phyloP scores from a whole-genome alignment of 2,888 invertebrate genomes.

The Cynaeus angustus region DNA sequence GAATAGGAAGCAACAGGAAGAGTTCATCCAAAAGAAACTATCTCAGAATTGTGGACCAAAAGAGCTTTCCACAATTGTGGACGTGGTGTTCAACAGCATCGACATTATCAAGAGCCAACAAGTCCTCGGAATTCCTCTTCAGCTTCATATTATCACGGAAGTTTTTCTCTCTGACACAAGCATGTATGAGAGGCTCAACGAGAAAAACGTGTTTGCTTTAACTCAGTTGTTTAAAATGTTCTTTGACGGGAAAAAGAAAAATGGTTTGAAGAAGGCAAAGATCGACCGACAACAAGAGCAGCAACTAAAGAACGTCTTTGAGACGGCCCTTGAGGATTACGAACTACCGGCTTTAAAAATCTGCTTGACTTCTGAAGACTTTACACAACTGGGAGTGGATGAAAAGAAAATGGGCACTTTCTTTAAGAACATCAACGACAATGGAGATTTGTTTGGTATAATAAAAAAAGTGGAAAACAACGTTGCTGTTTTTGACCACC shows the following conservation, averaged over 20 bases:
- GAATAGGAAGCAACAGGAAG: not conserved
- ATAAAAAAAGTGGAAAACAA: not conserved
- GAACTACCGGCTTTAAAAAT: not conserved
- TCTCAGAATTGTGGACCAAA: not conserved
- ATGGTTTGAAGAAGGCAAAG: not conserved
- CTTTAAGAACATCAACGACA: not conserved
- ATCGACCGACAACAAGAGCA: not conserved
- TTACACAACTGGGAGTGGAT: not conserved
- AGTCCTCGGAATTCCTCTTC: conserved; percentile 6
- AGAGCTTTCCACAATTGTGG: not conserved
- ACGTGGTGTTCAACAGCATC: not conserved
- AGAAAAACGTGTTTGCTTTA: not conserved
- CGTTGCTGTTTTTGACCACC: conserved; percentile 10
- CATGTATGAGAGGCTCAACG: not conserved
- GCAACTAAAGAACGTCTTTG: not conserved
- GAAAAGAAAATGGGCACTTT: not conserved
- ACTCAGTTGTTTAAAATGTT: not conserved
- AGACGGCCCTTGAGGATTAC: not conserved
- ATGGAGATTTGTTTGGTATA: conserved; percentile 13
- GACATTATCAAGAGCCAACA: not conserved
- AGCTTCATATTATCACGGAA: conserved; percentile 6
- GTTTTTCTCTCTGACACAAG: not conserved
- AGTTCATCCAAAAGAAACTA: not conserved
- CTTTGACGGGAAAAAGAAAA: not conserved
- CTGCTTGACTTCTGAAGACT: not conserved